Conservation (phyloP, 2,113 vertebrate species). For the Tiliqua scincoides region DNA sequence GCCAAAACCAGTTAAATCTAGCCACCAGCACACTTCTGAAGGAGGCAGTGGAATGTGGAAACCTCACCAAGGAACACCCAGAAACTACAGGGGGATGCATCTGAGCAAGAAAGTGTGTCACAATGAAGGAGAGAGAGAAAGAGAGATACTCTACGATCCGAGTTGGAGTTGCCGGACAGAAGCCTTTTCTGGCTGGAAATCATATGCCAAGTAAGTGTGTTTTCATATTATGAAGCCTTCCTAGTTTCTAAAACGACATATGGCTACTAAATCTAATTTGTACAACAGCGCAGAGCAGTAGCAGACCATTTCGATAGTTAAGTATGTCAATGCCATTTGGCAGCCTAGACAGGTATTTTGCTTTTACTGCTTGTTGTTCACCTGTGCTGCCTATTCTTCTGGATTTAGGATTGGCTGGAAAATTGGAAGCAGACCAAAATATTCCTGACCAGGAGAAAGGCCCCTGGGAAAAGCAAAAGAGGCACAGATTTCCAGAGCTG, state of each 20-base stretch:
- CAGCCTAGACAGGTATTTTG: not conserved
- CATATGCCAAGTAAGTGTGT: not conserved
- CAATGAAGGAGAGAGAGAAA: not conserved
- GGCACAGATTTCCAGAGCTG: not conserved
- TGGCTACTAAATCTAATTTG: not conserved
- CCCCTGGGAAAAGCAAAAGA: slow-evolving; percentile 11
- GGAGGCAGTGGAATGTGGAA: slow-evolving; percentile 11
- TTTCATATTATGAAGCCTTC: not conserved
- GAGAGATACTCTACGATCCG: not conserved
- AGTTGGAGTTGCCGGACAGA: not conserved
- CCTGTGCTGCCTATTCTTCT: not conserved
- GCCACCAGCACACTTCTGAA: slow-evolving; percentile 19
- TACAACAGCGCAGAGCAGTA: not conserved
- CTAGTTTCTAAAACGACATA: not conserved
- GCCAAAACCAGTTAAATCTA: slow-evolving; percentile 33
- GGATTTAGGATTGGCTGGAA: not conserved
- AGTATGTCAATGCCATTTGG: not conserved
- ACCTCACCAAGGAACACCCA: slow-evolving; percentile 10
- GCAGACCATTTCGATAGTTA: not conserved
- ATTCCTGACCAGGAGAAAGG: slow-evolving; percentile 33
- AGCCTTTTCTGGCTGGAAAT: not conserved
- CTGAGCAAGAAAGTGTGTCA: not conserved
- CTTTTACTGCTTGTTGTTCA: not conserved
- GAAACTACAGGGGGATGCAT: not conserved
- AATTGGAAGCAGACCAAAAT: slow-evolving; percentile 4